A percentile compares a stretch with the other conserved stretches of the same genome.
These are phyloP conservation scores for Caenorhabditis elegans DNA, from an alignment of 1,140 invertebrate genomes.

Conservation along the genomic window WBcel235 BX284604.4:626001-626500, in stretches of 20 bases:
- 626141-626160: too few species aligned
- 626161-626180: slow-evolving; percentile 1
- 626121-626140: not conserved
- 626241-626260: too few species aligned
- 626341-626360: not conserved
- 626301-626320: not conserved
- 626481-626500: not conserved
- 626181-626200: too few species aligned
- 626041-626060: not conserved
- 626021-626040: too few species aligned
- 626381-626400: not conserved
- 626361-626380: not conserved
- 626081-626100: not conserved
- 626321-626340: not conserved
- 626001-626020: too few species aligned
- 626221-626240: too few species aligned
- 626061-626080: not conserved
- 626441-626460: too few species aligned
- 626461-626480: not conserved
- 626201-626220: too few species aligned
- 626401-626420: not conserved
- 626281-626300: too few species aligned
- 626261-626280: too few species aligned
- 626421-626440: too few species aligned
- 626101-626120: slow-evolving; percentile 8